Evolutionary conservation across 2,888 invertebrate genomes (phyloP), one percentile per base, ranked within the genome.

Genomic region (Keiferia lycopersicella): DNA sequence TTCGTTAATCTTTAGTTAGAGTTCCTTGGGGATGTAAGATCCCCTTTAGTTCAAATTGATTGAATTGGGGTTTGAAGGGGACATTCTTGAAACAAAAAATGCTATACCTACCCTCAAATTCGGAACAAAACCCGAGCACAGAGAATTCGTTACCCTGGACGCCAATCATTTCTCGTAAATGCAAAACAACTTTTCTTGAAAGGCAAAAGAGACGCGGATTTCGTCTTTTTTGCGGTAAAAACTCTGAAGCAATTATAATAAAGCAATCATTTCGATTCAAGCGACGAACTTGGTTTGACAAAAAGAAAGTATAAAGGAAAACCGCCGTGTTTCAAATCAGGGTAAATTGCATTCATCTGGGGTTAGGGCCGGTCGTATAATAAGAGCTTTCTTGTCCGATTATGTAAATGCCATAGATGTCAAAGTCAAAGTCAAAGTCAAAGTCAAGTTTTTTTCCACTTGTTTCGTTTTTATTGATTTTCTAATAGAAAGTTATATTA

Each of bases 331-430:
- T 82, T 80, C 77, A 78, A 84, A 84, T 82, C 81, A 82, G 79
- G 77, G 75, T 75, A 82, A 85, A 86, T 87, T 87, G 82, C 84
- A 81, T 83, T 84, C 78, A 81, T 82, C 78, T 78, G 76, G 74
- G 81, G 80, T 79, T 74, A 71, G 80, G 76, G 72, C 73, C 70
- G 74, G 45, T 2, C 48, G 30, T 64, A 59, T 84, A 83, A 81
- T 79, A 75, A 75, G 70, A 69, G 65, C 58, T 68, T 65, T 57
- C 62, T 69, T 62, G 65, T 71, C 72, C 71, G 26, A 22, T 14
- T 34, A n/a, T 4, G 10, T 10, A 34, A 26, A 11, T 30, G 12
- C 30, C 26, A 14, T 26, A 53, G 50, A 14, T 41, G 14, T 39
- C 10, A 39, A 7, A 39, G 39, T 4, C 6, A 8, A 8, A 11